A percentile compares a stretch with the other conserved stretches of the same genome.
These are phyloP conservation scores for Lysiphlebus fabarum DNA, from an alignment of 1,140 invertebrate genomes.

Conservation along the genomic window DNA sequence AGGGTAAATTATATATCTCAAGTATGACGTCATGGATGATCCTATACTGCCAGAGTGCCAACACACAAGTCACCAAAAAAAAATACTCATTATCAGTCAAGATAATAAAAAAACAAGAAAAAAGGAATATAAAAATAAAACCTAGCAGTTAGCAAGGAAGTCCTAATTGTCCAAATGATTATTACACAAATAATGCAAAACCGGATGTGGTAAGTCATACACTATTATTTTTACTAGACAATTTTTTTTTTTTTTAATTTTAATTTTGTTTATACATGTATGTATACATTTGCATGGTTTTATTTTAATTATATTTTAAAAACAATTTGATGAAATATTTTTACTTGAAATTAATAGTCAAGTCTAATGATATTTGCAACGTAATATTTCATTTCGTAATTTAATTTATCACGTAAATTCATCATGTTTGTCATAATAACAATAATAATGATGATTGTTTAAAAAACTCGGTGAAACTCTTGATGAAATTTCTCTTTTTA, in stretches of 20 bases:
- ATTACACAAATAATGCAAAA: slow-evolving; percentile 21
- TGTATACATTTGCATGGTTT: not conserved
- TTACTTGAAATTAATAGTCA: not conserved
- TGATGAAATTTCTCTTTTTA: no score
- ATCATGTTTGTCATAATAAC: no score
- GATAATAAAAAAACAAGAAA: slow-evolving; percentile 11
- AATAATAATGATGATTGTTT: no score
- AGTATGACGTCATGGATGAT: slow-evolving; percentile 2
- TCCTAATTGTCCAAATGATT: slow-evolving; percentile 18
- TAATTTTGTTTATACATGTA: not conserved
- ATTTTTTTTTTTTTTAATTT: no score
- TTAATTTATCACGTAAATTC: no score
- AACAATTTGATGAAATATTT: not conserved
- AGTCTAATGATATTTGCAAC: no score
- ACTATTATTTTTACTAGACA: slow-evolving; percentile 11
- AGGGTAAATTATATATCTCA: not conserved
- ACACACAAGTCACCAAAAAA: not conserved
- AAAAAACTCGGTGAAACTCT: no score
- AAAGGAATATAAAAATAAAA: slow-evolving; percentile 15
- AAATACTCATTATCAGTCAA: no score
- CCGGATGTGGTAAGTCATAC: slow-evolving; percentile 18
- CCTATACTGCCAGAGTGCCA: no score
- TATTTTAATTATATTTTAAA: no score
- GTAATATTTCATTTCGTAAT: no score
- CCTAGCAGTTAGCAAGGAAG: slow-evolving; percentile 14